phyloP scores from a whole-genome alignment of 2,113 vertebrate species.

The Tachuris rubrigastra region DNA sequence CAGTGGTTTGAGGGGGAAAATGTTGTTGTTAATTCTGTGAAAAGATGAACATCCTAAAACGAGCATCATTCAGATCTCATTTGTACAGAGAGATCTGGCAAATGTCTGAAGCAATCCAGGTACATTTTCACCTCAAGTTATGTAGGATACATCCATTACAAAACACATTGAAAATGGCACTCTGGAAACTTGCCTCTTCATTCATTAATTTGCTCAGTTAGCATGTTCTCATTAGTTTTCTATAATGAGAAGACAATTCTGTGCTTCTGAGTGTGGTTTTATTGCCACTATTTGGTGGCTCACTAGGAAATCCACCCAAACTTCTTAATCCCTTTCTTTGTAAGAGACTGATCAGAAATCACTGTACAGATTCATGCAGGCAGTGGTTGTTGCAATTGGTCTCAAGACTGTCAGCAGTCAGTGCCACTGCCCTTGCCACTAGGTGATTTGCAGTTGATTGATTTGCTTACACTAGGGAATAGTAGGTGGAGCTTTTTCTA shows the following conservation, averaged over 20 bases:
- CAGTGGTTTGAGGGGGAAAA: neutral
- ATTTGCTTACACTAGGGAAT: neutral
- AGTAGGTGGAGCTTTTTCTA: neutral
- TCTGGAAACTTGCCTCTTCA: neutral
- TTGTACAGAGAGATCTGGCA: neutral
- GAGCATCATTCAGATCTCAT: neutral
- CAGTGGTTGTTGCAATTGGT: neutral
- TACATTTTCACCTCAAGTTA: neutral
- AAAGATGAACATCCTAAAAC: neutral
- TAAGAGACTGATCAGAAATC: neutral
- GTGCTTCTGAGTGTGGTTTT: neutral
- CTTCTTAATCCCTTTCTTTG: neutral
- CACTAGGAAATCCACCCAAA: neutral
- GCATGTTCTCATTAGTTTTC: neutral
- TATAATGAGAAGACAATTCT: neutral
- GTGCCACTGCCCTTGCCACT: neutral
- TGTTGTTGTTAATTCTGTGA: neutral
- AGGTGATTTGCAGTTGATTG: neutral
- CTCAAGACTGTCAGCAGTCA: neutral
- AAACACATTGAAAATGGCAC: neutral
- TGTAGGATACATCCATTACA: neutral
- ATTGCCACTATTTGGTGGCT: neutral
- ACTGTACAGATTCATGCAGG: neutral
- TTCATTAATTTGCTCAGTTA: neutral
- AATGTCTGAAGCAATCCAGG: neutral